Base-by-base conservation (phyloP, 2,113 vertebrate genomes). In the Otis tarda region DNA sequence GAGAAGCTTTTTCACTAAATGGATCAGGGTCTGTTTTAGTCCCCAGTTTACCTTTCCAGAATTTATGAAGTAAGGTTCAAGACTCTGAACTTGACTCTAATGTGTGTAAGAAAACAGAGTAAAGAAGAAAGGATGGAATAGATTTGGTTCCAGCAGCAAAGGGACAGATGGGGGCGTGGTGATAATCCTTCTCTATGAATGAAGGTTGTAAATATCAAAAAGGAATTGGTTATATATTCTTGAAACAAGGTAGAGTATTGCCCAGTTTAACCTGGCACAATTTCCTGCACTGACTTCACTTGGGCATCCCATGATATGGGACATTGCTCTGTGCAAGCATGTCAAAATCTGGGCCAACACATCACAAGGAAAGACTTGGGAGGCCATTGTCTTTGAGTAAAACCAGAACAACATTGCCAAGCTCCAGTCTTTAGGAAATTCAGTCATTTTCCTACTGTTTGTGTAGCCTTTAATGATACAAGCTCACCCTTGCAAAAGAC, bases 401-500 rank as follows among this genome's bases (percentile, higher is more conserved):
- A 93, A 43, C 45, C 49, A 67, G 45, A 80, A 74, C 21, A 88
- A 61, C 23, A 56, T 56, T 71, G 67, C 25, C 39, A 63, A 24
- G 39, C 24, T 83, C 27, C 28, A 25, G 41, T 77, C 35, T 85
- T 86, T 18, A 31, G 69, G 65, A 93, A 93, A 89, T 71, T 82
- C 61, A 75, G 23, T 83, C 47, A 35, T 95, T 89, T 87, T 87
- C 73, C 64, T 89, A 64, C 73, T 64, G 80, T 87, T 95, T 84
- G 39, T 60, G 24, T 93, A 88, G 87, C 56, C 79, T 96, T 91
- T 96, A 88, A 87, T 83, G 79, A 80, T 90, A 77, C 8, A 3
- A 28, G 6, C 49, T 95, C 88, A 93, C 90, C 68, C 90, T 91
- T 91, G 77, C 28, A 85, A 90, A 92, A 92, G 87, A 30, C 64